Evolutionary conservation across 2,113 vertebrate genomes (phyloP), one percentile per base, ranked within the genome.

Genomic region (Acanthisitta chloris): DNA sequence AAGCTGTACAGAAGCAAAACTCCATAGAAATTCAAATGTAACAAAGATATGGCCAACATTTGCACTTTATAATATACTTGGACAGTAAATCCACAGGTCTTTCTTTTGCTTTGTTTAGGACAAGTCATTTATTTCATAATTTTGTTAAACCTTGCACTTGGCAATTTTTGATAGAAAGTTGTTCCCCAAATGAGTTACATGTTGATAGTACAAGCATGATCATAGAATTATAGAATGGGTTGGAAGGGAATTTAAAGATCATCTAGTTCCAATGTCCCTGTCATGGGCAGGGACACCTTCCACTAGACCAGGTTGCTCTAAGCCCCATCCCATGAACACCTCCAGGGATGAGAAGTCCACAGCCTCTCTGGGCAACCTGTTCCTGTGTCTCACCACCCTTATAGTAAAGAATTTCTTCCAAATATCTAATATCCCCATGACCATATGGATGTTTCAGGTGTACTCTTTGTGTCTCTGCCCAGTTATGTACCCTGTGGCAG

Each of bases 101-200:
- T 48, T 70, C 17, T 80, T 94, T 62, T 78, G 10, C 23, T 78
- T 70, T 90, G 2, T 84, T 81, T 62, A 51, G 17, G 14, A 3
- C 28, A 74, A n/a, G 6, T 0, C 36, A 7, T 31, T 57, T 83
- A 25, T 81, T 88, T 69, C 17, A 64, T n/a, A 55, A 67, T 36
- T 34, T 15, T 43, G 4, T 48, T 77, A 82, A 85, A 64, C 16
- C 5, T 15, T 67, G 7, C 0, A 0, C 6, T 79, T 48, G 43
- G 8, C 3, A 20, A 33, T 28, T 59, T 69, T 67, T 65, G 36
- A 19, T 59, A 61, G 6, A 19, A 86, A 72, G n/a, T 29, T 49
- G 6, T 65, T 91, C 5, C 12, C 12, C 21, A 13, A 34, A 10
- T 59, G 49, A 82, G 12, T n/a, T 61, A 31, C 8, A 24, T 79